These are phyloP conservation scores for Falco concolor DNA, from an alignment of 2,797 vertebrate genomes.

Conservation along the genomic window DNA sequence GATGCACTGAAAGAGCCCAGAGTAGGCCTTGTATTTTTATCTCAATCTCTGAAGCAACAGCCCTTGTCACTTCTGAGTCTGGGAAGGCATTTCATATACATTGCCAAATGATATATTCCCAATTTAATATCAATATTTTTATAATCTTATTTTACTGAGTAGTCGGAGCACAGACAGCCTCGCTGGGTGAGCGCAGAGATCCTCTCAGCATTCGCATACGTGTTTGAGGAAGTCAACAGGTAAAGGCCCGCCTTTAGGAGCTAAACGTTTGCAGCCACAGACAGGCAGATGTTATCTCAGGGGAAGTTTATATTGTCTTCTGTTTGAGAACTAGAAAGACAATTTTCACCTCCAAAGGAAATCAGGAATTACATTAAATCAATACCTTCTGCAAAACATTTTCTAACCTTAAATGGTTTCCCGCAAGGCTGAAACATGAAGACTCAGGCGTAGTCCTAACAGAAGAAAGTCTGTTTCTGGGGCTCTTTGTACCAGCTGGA, in stretches of 20 bases:
- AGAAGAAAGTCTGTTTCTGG: background rate
- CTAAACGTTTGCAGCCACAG: background rate
- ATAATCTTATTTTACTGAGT: background rate
- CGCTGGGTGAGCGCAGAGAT: background rate
- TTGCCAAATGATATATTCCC: background rate
- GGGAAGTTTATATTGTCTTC: background rate
- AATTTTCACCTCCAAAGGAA: background rate
- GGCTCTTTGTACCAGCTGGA: accelerated
- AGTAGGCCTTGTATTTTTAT: background rate
- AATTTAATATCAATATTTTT: background rate
- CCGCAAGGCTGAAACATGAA: background rate
- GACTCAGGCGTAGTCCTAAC: background rate
- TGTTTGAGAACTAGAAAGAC: background rate
- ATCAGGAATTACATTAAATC: background rate
- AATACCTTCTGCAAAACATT: background rate
- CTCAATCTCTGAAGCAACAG: background rate
- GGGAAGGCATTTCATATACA: background rate
- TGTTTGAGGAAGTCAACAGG: background rate
- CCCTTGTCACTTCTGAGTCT: background rate
- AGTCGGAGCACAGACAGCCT: background rate
- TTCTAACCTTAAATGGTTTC: background rate
- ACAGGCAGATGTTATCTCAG: conserved; percentile 9
- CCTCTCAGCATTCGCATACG: background rate
- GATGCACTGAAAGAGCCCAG: background rate
- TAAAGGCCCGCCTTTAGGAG: background rate